A percentile compares a stretch with the other conserved stretches of the same genome.
phyloP scores from a whole-genome alignment of 2,888 invertebrate species.

The Eupithecia exiguata region DNA sequence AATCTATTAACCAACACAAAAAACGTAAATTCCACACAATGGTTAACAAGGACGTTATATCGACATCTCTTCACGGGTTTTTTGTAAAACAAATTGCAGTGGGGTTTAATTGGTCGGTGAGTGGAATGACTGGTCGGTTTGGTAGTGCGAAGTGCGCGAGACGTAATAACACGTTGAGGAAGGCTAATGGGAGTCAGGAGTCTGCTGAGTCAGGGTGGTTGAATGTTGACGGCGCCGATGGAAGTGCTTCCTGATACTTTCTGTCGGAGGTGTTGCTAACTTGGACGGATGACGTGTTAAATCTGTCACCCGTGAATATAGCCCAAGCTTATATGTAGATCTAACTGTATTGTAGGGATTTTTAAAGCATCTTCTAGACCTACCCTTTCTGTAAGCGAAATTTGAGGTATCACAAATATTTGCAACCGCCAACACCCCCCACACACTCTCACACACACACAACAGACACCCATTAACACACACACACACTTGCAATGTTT shows the following conservation, averaged over 20 bases:
- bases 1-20: slow-evolving; percentile 15
- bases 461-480: too few relatives aligned
- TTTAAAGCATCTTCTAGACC: too few relatives aligned
- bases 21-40: slow-evolving; percentile 40
- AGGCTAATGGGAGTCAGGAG: slow-evolving; percentile 63
- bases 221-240: slow-evolving; percentile 70
- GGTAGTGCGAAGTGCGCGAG: slow-evolving; percentile 77
- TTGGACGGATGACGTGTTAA: slow-evolving; percentile 14
- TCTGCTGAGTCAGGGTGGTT: slow-evolving; percentile 79
- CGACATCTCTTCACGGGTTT: slow-evolving; percentile 72
- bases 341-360: too few relatives aligned
- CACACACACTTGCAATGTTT: too few relatives aligned
- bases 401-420: too few relatives aligned
- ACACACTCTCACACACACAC: too few relatives aligned
- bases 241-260: slow-evolving; percentile 53
- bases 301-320: background rate
- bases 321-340: too few relatives aligned
- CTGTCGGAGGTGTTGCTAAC: slow-evolving; percentile 29
- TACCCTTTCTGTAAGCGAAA: too few relatives aligned
- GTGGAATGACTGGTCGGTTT: slow-evolving; percentile 73
- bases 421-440: too few relatives aligned
- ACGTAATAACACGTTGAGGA: slow-evolving; percentile 49
- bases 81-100: slow-evolving; percentile 71
- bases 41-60: slow-evolving; percentile 72
- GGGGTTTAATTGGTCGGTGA: slow-evolving; percentile 75